Evolutionary conservation across 2,888 invertebrate genomes (phyloP), one percentile per base, ranked within the genome.

Genomic region (Onchidella celtica): DNA sequence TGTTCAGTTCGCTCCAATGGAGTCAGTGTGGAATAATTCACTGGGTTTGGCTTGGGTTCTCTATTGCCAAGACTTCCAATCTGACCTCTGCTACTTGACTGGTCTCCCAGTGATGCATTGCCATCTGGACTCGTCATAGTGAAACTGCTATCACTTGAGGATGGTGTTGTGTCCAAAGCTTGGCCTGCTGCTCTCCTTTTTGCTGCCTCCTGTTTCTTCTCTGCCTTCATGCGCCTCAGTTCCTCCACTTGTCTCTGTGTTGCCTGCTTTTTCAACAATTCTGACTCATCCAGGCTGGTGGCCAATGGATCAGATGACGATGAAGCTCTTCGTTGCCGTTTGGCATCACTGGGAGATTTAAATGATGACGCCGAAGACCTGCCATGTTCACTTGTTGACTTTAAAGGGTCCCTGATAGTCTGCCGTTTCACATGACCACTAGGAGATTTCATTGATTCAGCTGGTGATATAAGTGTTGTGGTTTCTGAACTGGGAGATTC

Each of bases 211-310:
- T 24, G 66, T n/a, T 81, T 81, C 27, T 81, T 76, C 76, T 81
- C 72, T 4, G 81, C 81, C 59, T 81, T 81, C 55, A 70, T 3
- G n/a, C 63, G 57, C 11, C 81, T 27, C 47, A 70, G 57, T 32
- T 76, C 76, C 55, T 81, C 81, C 29, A 81, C 76, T 38, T 81
- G 81, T n/a, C 75, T 24, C n/a, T 81, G 81, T 9, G 81, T 76
- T 21, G 21, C 72, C 36, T 69, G 47, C 29, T 81, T 66, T 38
- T 36, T 76, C 27, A n/a, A 47, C 1, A 69, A 27, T 29, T 63
- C 76, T 24, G 57, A 6, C n/a, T 29, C 47, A 34, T 63, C 59
- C 6, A 40, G 63, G 24, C 61, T 40, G 14, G 55, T 21, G 3
- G 69, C 55, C 11, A 63, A 1, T 3, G 47, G 34, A 24, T 70